These are phyloP conservation scores for Oreonectes daqikongensis DNA, from an alignment of 2,797 vertebrate species.

Conservation along the genomic window DNA sequence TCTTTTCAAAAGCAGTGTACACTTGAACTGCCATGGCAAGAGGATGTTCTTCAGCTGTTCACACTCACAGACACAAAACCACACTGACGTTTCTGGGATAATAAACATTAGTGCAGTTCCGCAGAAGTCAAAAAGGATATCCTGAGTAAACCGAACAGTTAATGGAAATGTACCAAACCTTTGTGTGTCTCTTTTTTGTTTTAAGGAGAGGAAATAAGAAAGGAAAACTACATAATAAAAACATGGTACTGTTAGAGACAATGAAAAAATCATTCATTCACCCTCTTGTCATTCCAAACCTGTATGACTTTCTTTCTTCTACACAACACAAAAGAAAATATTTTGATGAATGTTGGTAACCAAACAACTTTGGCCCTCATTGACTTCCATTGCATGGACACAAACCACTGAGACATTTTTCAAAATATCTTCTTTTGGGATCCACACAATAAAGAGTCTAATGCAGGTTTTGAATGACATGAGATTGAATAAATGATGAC, in stretches of 20 bases:
- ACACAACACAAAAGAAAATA: too few relatives aligned
- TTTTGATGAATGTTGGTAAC: too few relatives aligned
- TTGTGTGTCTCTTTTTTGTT: not conserved
- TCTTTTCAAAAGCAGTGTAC: constrained; percentile 28
- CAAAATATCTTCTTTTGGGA: not conserved
- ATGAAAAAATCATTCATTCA: not conserved
- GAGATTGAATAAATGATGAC: too few relatives aligned
- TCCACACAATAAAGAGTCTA: too few relatives aligned
- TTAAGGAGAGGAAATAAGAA: not conserved
- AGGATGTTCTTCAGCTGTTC: constrained; percentile 6
- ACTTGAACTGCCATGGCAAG: constrained; percentile 15
- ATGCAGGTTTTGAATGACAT: too few relatives aligned
- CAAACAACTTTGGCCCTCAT: not conserved
- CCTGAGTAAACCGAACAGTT: constrained; percentile 1
- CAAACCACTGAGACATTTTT: not conserved
- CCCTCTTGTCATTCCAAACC: too few relatives aligned
- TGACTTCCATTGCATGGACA: too few relatives aligned
- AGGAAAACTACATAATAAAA: too few relatives aligned
- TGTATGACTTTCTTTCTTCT: too few relatives aligned
- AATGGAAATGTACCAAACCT: not conserved
- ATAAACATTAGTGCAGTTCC: constrained; percentile 55
- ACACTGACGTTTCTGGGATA: constrained; percentile 70
- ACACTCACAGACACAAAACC: constrained; percentile 45
- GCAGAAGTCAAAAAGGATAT: constrained; percentile 34
- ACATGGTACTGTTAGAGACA: not conserved